Percentiles rank a stretch among this genome's conserved stretches.
Evolutionary conservation across 53 echinoderm and acorn worm genomes (phyloP).

Genomic region (Patiria pectinifera): DNA sequence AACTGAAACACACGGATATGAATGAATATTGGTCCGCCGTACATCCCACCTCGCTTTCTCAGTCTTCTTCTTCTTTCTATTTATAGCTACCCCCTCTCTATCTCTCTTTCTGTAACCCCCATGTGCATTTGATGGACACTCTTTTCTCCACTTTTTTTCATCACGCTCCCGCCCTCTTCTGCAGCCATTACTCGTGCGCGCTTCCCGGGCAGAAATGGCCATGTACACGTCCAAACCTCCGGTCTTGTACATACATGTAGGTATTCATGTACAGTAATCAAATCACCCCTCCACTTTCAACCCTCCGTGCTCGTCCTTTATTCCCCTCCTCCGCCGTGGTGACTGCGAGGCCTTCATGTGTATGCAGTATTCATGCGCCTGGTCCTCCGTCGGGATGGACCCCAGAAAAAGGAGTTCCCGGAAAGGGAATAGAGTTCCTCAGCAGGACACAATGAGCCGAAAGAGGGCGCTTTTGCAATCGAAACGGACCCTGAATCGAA

Average conservation of each 20-base stretch:
- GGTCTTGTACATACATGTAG: constrained; percentile 98
- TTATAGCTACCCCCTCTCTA: not conserved
- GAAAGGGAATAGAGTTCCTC: not conserved
- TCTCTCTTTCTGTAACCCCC: constrained; percentile 54
- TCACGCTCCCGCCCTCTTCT: constrained; percentile 60
- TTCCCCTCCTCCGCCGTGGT: constrained; percentile 9
- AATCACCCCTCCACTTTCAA: not conserved
- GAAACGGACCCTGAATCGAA: too few relatives aligned
- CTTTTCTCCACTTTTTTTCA: constrained; percentile 55
- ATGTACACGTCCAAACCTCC: constrained; percentile 99
- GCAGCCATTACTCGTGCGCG: constrained; percentile 99
- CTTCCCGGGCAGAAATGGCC: constrained; percentile 99
- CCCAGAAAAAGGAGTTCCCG: not conserved
- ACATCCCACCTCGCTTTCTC: constrained; percentile 32
- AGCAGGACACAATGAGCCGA: not conserved
- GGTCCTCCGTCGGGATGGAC: not conserved
- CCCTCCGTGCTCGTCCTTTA: not conserved
- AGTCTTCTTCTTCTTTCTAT: not conserved
- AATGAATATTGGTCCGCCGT: constrained; percentile 37
- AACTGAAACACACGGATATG: constrained; percentile 8
- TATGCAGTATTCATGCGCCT: constrained; percentile 46
- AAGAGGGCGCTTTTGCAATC: not conserved
- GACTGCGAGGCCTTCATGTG: constrained; percentile 57
- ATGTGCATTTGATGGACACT: constrained; percentile 66
- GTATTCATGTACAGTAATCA: constrained; percentile 76